These are phyloP conservation scores for Heteromurus nitidus DNA, from an alignment of 2,888 invertebrate genomes.

Conservation along the genomic window DNA sequence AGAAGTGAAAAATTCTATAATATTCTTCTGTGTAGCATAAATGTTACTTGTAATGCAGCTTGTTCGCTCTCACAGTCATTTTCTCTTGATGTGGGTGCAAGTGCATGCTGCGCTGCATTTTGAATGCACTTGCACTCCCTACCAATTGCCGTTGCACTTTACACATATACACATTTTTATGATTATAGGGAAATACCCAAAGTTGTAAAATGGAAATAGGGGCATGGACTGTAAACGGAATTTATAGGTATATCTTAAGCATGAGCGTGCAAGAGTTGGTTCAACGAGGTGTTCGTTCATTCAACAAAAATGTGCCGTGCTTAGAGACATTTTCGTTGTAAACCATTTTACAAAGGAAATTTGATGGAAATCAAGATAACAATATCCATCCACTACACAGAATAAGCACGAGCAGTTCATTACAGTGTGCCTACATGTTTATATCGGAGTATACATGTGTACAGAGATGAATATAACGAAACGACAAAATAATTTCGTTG, in stretches of 20 bases:
- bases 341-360: constrained; percentile 59
- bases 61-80: constrained; percentile 42
- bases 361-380: constrained; percentile 59
- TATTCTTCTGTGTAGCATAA: constrained; percentile 3
- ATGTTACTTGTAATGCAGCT: constrained; percentile 34
- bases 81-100: constrained; percentile 5
- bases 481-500: neutral
- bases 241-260: neutral
- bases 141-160: constrained; percentile 20
- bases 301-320: constrained; percentile 47
- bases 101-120: constrained; percentile 24
- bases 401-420: too few species aligned
- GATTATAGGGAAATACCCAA: constrained; percentile 25
- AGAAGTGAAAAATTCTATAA: neutral
- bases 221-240: neutral
- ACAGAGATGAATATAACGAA: neutral
- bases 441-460: too few species aligned
- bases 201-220: constrained; percentile 15
- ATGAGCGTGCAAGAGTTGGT: too few species aligned
- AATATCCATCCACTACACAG: too few species aligned
- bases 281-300: constrained; percentile 9
- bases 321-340: constrained; percentile 50
- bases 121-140: constrained; percentile 16
- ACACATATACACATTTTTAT: constrained; percentile 35
- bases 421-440: too few species aligned